Percentiles rank a stretch among this genome's conserved stretches.
Evolutionary conservation across 2,888 invertebrate genomes (phyloP).

Genomic region (Orthonychiurus folsomi): DNA sequence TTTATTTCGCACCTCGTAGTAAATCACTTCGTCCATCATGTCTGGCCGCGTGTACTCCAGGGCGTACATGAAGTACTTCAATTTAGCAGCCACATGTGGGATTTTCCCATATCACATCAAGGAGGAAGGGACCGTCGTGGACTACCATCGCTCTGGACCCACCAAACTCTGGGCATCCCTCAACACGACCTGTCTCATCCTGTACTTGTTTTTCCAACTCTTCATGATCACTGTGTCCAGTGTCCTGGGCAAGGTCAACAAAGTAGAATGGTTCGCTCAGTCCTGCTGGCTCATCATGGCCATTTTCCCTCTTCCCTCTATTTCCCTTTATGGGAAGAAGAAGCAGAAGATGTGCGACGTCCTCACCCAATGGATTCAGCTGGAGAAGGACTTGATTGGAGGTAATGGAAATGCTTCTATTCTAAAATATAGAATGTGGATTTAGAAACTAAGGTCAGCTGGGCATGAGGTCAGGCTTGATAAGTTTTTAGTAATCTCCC

Average conservation of each 20-base stretch:
- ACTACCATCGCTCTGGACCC: constrained; percentile 35
- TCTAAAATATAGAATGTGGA: too few relatives aligned
- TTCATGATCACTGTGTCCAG: constrained; percentile 36
- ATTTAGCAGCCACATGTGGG: constrained; percentile 31
- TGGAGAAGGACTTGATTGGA: constrained; percentile 38
- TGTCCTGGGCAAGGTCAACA: constrained; percentile 36
- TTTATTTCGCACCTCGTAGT: too few relatives aligned
- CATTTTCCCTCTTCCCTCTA: constrained; percentile 34
- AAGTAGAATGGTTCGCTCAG: constrained; percentile 38
- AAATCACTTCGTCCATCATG: too few relatives aligned
- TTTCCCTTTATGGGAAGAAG: constrained; percentile 36
- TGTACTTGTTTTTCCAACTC: constrained; percentile 35
- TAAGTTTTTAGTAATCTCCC: too few relatives aligned
- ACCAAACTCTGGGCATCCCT: constrained; percentile 33
- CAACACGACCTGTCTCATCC: constrained; percentile 27
- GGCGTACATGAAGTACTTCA: constrained; percentile 36
- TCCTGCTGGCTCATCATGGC: constrained; percentile 39
- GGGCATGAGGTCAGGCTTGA: too few relatives aligned
- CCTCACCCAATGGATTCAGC: constrained; percentile 37
- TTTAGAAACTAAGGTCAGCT: too few relatives aligned
- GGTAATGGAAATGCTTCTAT: constrained; percentile 26
- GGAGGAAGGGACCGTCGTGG: constrained; percentile 37
- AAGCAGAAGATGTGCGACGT: constrained; percentile 36
- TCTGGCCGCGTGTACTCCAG: constrained; percentile 24
- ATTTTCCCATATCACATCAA: constrained; percentile 37